These are phyloP conservation scores for Blastomussa wellsi DNA, from an alignment of 92 coral and sea anemone species.

Conservation along the genomic window DNA sequence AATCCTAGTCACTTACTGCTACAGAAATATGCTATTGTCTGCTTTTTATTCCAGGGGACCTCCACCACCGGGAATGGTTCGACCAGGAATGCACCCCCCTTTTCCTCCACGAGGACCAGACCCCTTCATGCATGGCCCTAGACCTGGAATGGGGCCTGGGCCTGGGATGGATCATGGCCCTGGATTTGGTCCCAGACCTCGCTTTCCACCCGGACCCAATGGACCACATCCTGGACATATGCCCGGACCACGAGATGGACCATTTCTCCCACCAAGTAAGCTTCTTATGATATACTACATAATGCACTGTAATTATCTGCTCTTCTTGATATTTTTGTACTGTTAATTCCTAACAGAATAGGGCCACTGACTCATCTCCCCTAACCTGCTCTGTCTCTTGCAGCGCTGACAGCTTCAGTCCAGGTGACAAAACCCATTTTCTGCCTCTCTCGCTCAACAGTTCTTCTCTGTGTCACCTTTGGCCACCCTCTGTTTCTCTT, in stretches of 20 bases:
- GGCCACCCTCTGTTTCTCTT: no score
- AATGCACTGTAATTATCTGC: not conserved
- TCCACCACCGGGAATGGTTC: constrained; percentile 38
- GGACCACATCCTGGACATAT: constrained; percentile 57
- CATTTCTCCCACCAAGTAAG: constrained; percentile 58
- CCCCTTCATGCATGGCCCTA: constrained; percentile 57
- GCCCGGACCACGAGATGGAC: constrained; percentile 64
- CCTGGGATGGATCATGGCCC: constrained; percentile 53
- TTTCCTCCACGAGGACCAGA: constrained; percentile 46
- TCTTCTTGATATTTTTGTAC: not conserved
- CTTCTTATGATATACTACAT: not conserved
- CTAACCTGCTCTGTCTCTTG: not conserved
- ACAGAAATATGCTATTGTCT: not conserved
- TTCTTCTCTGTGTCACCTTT: no score
- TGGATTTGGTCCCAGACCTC: constrained; percentile 52
- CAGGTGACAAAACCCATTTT: not conserved
- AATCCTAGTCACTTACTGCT: not conserved
- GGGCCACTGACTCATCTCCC: not conserved
- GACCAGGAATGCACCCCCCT: constrained; percentile 41
- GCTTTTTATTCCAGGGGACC: constrained; percentile 25
- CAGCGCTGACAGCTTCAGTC: not conserved
- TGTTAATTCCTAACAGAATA: not conserved
- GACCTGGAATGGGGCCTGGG: constrained; percentile 63
- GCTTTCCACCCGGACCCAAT: constrained; percentile 45
- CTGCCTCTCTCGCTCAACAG: no score